Conservation (phyloP, 2,888 invertebrate genomes). For the Mythimna loreyi region DNA sequence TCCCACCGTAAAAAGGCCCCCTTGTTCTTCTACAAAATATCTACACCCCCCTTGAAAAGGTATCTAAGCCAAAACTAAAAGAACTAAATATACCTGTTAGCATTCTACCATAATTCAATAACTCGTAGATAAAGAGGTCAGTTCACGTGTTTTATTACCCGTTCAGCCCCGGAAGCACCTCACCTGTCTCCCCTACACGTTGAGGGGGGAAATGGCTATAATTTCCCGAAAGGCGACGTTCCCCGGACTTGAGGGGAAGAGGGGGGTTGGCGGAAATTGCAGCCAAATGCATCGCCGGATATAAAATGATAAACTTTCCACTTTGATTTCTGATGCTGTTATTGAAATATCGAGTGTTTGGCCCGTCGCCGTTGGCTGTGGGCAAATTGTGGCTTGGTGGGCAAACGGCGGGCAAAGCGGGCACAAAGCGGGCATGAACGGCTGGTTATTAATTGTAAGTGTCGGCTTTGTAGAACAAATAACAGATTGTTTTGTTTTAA, state of each 20-base stretch:
- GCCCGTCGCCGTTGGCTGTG: neutral
- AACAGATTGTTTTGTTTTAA: slow-evolving; percentile 1
- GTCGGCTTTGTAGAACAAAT: slow-evolving; percentile 3
- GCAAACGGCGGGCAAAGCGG: slow-evolving; percentile 13
- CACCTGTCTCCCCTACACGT: slow-evolving; percentile 38
- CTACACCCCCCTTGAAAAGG: no score
- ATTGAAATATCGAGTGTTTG: slow-evolving; percentile 54
- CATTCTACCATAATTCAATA: slow-evolving; percentile 14
- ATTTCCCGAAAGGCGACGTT: slow-evolving; percentile 64
- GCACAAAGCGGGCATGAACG: slow-evolving; percentile 25
- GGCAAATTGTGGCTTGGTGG: slow-evolving; percentile 1
- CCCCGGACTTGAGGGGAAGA: slow-evolving; percentile 25
- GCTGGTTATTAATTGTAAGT: slow-evolving; percentile 12
- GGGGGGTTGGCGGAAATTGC: slow-evolving; percentile 60
- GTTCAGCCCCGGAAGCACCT: slow-evolving; percentile 21
- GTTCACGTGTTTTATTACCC: slow-evolving; percentile 29
- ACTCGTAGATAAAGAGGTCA: slow-evolving; percentile 16
- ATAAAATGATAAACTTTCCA: slow-evolving; percentile 65
- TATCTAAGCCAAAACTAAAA: no score
- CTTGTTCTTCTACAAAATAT: no score
- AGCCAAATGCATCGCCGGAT: slow-evolving; percentile 63
- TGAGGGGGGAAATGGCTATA: slow-evolving; percentile 61
- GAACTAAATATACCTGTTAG: neutral
- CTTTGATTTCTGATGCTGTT: slow-evolving; percentile 51
- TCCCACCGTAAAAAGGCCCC: no score